These are phyloP conservation scores for Pygocentrus nattereri DNA, from an alignment of 2,797 vertebrate genomes.

Conservation along the genomic window DNA sequence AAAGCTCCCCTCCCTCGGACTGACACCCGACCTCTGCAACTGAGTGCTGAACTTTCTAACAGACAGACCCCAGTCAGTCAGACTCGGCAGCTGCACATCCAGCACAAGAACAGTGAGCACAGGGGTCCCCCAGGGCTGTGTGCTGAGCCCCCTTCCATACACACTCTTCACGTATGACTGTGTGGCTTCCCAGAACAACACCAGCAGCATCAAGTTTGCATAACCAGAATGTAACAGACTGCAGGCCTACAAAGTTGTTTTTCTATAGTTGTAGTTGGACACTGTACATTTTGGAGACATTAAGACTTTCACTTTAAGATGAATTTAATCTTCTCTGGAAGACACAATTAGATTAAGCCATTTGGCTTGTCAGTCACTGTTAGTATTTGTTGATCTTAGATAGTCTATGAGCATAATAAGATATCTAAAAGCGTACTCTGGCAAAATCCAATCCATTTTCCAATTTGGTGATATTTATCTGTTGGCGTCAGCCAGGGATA, in stretches of 20 bases:
- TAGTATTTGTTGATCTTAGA: conserved; percentile 92
- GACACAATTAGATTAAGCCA: conserved; percentile 88
- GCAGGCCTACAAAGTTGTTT: background rate
- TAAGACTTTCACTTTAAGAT: conserved; percentile 26
- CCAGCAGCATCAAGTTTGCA: no score
- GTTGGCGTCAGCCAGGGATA: conserved; percentile 81
- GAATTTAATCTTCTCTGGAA: conserved; percentile 68
- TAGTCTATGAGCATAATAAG: conserved; percentile 81
- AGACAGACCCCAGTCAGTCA: no score
- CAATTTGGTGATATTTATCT: conserved; percentile 84
- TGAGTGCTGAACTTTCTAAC: no score
- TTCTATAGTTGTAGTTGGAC: conserved; percentile 38
- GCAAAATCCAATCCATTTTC: conserved; percentile 81
- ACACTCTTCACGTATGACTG: no score
- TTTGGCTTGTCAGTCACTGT: conserved; percentile 86
- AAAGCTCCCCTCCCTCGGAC: no score
- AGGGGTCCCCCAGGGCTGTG: no score
- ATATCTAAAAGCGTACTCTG: conserved; percentile 83
- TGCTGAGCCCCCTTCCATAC: no score
- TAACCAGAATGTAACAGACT: no score
- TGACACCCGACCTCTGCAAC: no score
- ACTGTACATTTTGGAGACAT: conserved; percentile 79
- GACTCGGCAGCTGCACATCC: no score
- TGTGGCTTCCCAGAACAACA: no score
- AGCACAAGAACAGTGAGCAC: no score